phyloP scores from a whole-genome alignment of 1,140 invertebrate species.

The Heliconius eleuchia region DNA sequence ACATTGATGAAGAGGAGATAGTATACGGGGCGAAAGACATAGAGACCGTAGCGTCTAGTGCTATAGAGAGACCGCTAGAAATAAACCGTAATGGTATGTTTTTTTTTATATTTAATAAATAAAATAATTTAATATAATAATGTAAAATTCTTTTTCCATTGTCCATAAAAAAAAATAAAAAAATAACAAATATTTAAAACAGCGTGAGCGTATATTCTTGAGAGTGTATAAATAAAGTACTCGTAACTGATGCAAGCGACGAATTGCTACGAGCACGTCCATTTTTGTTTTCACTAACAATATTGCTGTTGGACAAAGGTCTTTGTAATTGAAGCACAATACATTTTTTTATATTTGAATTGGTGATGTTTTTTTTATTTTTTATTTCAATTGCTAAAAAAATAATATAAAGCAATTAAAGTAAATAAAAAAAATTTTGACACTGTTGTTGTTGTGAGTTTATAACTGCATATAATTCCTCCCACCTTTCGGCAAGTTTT shows the following conservation, averaged over 20 bases:
- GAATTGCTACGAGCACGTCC: slow-evolving; percentile 13
- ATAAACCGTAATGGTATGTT: too few relatives aligned
- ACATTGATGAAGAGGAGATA: too few relatives aligned
- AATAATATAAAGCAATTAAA: background rate
- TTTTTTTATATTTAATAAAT: too few relatives aligned
- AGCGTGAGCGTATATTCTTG: background rate
- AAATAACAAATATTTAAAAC: background rate
- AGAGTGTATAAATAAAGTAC: slow-evolving; percentile 17
- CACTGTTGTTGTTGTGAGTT: too few relatives aligned
- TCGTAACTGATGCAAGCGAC: background rate
- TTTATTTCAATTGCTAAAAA: background rate
- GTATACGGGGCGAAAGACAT: too few relatives aligned
- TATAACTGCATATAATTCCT: too few relatives aligned
- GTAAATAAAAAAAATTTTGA: too few relatives aligned
- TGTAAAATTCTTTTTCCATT: too few relatives aligned
- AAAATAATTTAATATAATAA: too few relatives aligned
- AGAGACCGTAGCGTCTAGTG: too few relatives aligned
- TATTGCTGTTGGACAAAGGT: slow-evolving; percentile 20
- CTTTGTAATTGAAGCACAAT: slow-evolving; percentile 11
- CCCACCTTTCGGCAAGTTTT: too few relatives aligned
- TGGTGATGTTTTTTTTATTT: background rate
- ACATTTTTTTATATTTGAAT: background rate
- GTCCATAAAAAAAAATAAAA: background rate
- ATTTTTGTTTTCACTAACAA: slow-evolving; percentile 28
- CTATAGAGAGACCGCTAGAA: too few relatives aligned